Evolutionary conservation across 2,113 vertebrate genomes (phyloP).

Genomic region (Poeciliopsis prolifica): DNA sequence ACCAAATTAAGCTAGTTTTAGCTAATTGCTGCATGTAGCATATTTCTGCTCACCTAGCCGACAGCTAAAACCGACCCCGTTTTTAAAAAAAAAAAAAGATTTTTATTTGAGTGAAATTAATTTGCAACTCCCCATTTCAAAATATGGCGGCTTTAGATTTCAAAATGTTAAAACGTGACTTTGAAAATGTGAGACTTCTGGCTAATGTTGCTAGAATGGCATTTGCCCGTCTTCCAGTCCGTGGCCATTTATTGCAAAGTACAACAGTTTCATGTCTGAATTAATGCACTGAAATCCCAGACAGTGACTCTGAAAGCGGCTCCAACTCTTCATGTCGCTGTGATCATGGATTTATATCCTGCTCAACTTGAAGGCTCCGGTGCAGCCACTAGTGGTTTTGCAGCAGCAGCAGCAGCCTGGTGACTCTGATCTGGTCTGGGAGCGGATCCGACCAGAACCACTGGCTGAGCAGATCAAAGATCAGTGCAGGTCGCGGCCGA

Average conservation of each 20-base stretch:
- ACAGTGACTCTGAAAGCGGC: background rate
- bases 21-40: background rate
- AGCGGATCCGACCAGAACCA: slow-evolving; percentile 26
- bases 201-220: background rate
- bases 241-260: background rate
- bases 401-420: slow-evolving; percentile 10
- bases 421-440: slow-evolving; percentile 38
- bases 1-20: background rate
- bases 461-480: slow-evolving; percentile 82
- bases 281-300: background rate
- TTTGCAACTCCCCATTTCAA: background rate
- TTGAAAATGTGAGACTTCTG: background rate
- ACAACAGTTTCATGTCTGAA: background rate
- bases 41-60: background rate
- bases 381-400: background rate
- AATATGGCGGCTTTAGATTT: background rate
- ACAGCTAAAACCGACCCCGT: background rate
- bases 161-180: background rate
- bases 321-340: background rate
- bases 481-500: slow-evolving; percentile 81
- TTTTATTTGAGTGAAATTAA: background rate
- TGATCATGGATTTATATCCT: too few species aligned
- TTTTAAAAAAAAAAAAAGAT: too few species aligned
- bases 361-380: background rate
- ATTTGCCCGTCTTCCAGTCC: background rate